Evolutionary conservation across 2,888 invertebrate genomes (phyloP).

Genomic region (Vannuccia rotundouncinata): DNA sequence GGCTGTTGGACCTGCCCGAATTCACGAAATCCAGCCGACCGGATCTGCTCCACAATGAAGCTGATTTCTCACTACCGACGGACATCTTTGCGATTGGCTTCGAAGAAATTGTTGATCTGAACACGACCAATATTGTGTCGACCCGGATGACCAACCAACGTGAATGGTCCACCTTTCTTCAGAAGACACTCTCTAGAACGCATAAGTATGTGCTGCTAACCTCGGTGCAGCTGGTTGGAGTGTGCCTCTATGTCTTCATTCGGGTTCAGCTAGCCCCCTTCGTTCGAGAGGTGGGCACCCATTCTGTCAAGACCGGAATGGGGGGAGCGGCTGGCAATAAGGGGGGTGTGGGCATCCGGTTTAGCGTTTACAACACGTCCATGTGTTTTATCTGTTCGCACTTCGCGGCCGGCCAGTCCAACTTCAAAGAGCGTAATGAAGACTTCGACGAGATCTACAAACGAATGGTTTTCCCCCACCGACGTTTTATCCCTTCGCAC

Average conservation of each 20-base stretch:
- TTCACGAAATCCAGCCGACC: constrained; percentile 35
- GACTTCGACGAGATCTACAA: constrained; percentile 91
- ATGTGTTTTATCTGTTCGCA: constrained; percentile 96
- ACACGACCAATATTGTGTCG: constrained; percentile 94
- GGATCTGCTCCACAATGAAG: constrained; percentile 39
- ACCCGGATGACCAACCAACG: constrained; percentile 81
- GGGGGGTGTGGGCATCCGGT: constrained; percentile 84
- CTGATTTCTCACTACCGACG: constrained; percentile 63
- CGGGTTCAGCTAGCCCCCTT: constrained; percentile 78
- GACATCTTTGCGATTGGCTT: constrained; percentile 97
- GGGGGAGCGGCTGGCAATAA: constrained; percentile 97
- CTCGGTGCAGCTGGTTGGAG: constrained; percentile 90
- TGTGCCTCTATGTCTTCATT: constrained; percentile 88
- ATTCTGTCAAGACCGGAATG: constrained; percentile 92
- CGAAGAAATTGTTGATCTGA: constrained; percentile 96
- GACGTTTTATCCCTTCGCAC: constrained; percentile 80
- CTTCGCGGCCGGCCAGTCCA: constrained; percentile 96
- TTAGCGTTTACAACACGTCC: constrained; percentile 83
- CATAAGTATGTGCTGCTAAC: constrained; percentile 79
- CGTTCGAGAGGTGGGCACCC: constrained; percentile 81
- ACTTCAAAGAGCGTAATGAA: constrained; percentile 85
- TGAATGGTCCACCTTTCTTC: constrained; percentile 88
- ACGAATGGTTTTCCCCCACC: constrained; percentile 64
- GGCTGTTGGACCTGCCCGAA: constrained; percentile 69
- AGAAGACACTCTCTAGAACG: constrained; percentile 81